A percentile compares a stretch with the other conserved stretches of the same genome.
Evolutionary conservation across 2,888 invertebrate species (phyloP).

Genomic region (Trilocha varians): DNA sequence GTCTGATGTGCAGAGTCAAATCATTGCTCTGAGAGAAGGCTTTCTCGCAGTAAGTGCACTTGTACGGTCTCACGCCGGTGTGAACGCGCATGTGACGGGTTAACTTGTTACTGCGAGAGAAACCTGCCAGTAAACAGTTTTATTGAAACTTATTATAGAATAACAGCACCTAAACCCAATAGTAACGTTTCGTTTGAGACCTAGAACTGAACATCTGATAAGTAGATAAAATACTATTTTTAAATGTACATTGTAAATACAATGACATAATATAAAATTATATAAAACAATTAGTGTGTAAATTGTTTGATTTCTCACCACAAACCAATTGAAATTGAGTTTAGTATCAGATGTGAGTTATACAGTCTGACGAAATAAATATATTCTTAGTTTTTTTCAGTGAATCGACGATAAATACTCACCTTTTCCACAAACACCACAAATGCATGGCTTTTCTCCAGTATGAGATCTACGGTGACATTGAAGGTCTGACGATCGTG

Average conservation of each 20-base stretch:
- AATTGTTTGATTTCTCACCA: no score
- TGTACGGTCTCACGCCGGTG: conserved; percentile 73
- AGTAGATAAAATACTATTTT: no score
- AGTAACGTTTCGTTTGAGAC: no score
- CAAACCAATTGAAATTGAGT: no score
- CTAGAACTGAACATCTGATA: no score
- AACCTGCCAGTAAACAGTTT: conserved; percentile 40
- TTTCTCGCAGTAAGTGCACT: conserved; percentile 71
- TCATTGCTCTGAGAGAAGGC: conserved; percentile 82
- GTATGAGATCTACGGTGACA: conserved; percentile 76
- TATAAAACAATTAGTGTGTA: no score
- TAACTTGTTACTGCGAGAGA: conserved; percentile 75
- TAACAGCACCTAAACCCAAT: no score
- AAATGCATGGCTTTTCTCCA: conserved; percentile 73
- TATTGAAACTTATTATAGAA: conserved; percentile 4
- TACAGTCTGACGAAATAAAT: no score
- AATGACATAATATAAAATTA: no score
- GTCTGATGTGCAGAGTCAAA: conserved; percentile 77
- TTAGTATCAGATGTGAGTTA: no score
- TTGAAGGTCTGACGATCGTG: conserved; percentile 75
- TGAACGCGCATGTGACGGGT: conserved; percentile 76
- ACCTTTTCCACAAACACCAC: conserved; percentile 66
- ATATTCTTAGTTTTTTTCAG: background rate
- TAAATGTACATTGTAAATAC: no score
- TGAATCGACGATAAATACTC: conserved; percentile 5